Percentiles rank a stretch among this genome's conserved stretches.
Conservation (phyloP, 2,888 invertebrate species). For the Cactoblastis cactorum region DNA sequence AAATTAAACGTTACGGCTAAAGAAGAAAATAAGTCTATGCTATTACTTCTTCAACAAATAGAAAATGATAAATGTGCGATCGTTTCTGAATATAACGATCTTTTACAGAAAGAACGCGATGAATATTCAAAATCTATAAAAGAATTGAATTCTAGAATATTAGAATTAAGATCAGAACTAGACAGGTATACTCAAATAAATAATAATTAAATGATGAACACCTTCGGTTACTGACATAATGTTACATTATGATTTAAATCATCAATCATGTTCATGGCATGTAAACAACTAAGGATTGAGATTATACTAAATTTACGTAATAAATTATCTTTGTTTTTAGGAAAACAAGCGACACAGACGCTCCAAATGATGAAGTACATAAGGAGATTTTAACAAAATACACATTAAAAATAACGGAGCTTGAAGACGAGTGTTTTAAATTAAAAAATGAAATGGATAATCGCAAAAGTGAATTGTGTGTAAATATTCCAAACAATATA, state of each 20-base stretch:
- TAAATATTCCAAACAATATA: conserved; percentile 20
- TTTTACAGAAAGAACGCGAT: conserved; percentile 72
- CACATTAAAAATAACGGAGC: conserved; percentile 53
- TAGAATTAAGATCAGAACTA: conserved; percentile 50
- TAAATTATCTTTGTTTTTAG: conserved; percentile 39
- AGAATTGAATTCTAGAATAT: conserved; percentile 49
- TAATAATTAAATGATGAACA: too few species aligned
- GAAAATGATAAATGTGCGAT: conserved; percentile 64
- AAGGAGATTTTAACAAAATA: conserved; percentile 61
- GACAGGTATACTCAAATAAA: conserved; percentile 45
- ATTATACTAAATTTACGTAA: conserved; percentile 26
- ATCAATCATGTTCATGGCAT: conserved; percentile 43
- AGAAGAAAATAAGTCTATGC: conserved; percentile 64
- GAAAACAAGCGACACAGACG: conserved; percentile 40
- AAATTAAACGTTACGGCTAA: conserved; percentile 43
- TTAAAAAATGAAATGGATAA: conserved; percentile 63
- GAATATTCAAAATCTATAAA: conserved; percentile 58
- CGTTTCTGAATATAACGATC: conserved; percentile 69
- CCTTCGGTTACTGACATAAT: too few species aligned
- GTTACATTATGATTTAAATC: conserved; percentile 3
- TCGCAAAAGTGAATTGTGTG: conserved; percentile 74
- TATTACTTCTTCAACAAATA: conserved; percentile 54
- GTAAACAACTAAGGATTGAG: conserved; percentile 38
- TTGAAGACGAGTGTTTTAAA: conserved; percentile 65
- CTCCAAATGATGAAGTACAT: conserved; percentile 38